Percentiles rank a stretch among this genome's conserved stretches.
phyloP scores from a whole-genome alignment of 2,888 invertebrate genomes.

The Agrotis puta region DNA sequence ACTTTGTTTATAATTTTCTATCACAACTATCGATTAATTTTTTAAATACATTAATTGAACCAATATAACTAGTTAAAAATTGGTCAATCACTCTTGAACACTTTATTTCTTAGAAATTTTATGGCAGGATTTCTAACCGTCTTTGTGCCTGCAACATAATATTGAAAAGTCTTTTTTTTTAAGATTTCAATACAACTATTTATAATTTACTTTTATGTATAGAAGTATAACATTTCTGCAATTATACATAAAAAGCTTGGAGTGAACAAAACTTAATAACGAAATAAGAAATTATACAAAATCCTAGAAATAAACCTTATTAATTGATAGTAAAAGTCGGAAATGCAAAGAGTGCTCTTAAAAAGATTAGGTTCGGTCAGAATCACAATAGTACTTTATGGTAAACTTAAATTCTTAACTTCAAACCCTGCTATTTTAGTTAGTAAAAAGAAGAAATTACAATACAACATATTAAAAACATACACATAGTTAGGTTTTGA shows the following conservation, averaged over 20 bases:
- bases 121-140: slow-evolving; percentile 16
- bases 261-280: neutral
- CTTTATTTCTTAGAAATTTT: slow-evolving; percentile 41
- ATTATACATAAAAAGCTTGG: neutral
- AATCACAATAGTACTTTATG: slow-evolving; percentile 10
- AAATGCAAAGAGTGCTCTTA: slow-evolving; percentile 30
- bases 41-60: slow-evolving; percentile 35
- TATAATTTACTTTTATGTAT: neutral
- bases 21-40: slow-evolving; percentile 72
- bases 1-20: slow-evolving; percentile 69
- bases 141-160: slow-evolving; percentile 17
- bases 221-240: neutral
- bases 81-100: slow-evolving; percentile 53
- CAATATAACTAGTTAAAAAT: slow-evolving; percentile 58
- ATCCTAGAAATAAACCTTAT: slow-evolving; percentile 8
- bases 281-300: slow-evolving; percentile 5
- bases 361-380: neutral
- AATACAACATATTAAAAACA: slow-evolving; percentile 33
- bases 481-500: slow-evolving; percentile 6
- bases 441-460: slow-evolving; percentile 11
- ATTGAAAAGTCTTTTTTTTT: slow-evolving; percentile 1
- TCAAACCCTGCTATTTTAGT: slow-evolving; percentile 9
- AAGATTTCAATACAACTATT: neutral
- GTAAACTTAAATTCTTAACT: neutral
- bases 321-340: slow-evolving; percentile 17